Evolutionary conservation across 2,888 invertebrate genomes (phyloP).

Genomic region (Athalia rosae): DNA sequence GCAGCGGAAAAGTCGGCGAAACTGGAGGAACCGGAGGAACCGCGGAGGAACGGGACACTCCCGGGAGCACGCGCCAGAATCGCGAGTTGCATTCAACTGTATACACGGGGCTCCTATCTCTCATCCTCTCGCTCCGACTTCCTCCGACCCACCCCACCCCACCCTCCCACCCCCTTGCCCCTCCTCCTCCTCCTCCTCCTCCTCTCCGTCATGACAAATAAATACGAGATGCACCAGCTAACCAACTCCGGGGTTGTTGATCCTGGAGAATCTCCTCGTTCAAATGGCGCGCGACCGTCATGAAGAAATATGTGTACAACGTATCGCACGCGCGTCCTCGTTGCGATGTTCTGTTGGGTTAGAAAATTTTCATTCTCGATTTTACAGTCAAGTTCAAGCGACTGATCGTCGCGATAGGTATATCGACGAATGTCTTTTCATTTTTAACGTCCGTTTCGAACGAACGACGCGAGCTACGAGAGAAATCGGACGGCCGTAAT

Average conservation of each 20-base stretch:
- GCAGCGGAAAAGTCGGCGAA: conserved; percentile 24
- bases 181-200: conserved; percentile 38
- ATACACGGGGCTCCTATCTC: conserved; percentile 13
- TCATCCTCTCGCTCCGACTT: conserved; percentile 23
- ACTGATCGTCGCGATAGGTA: not conserved
- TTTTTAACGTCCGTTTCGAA: not conserved
- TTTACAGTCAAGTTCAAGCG: not conserved
- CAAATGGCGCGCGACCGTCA: not conserved
- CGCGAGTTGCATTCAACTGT: conserved; percentile 55
- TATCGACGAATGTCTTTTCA: not conserved
- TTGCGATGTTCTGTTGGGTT: not conserved
- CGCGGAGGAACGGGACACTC: conserved; percentile 30
- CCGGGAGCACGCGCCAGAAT: conserved; percentile 62
- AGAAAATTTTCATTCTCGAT: too few species aligned
- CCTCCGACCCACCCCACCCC: conserved; percentile 22
- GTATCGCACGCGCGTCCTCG: not conserved
- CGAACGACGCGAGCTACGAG: too few species aligned
- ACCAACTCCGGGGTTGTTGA: conserved; percentile 65
- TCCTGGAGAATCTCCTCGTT: conserved; percentile 53
- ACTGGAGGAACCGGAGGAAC: conserved; percentile 23
- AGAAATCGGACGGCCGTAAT: not conserved
- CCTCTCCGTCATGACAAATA: conserved; percentile 57
- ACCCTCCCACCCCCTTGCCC: conserved; percentile 2
- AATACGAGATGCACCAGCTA: conserved; percentile 63
- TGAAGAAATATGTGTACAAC: conserved; percentile 1